These are phyloP conservation scores for Calyptomena viridis DNA, from an alignment of 2,113 vertebrate genomes.

Conservation along the genomic window DNA sequence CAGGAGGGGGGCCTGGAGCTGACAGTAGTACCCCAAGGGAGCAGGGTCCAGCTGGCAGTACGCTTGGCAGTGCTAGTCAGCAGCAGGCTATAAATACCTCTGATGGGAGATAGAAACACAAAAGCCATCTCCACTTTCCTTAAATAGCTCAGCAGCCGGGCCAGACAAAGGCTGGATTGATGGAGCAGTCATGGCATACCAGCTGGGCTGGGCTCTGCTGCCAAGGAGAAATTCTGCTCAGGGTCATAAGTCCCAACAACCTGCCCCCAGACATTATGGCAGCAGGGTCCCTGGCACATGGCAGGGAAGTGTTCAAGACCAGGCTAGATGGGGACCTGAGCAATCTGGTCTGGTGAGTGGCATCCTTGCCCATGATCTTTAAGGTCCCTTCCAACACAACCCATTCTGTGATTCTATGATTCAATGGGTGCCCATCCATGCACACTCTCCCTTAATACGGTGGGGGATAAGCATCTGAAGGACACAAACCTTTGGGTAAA, in stretches of 20 bases:
- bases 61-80: neutral
- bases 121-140: conserved; percentile 41
- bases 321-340: neutral
- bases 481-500: neutral
- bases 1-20: neutral
- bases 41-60: neutral
- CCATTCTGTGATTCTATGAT: neutral
- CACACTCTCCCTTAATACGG: too few species aligned
- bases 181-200: neutral
- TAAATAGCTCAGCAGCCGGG: neutral
- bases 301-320: neutral
- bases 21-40: neutral
- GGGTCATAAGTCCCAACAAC: neutral
- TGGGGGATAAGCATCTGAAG: neutral
- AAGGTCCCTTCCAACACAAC: neutral
- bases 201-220: neutral
- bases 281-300: fast-evolving
- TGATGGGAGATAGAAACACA: conserved; percentile 20
- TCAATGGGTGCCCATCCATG: fast-evolving
- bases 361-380: neutral
- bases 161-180: conserved; percentile 53
- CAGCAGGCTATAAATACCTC: conserved; percentile 49
- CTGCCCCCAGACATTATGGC: neutral
- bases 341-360: neutral
- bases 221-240: fast-evolving